These are phyloP conservation scores for Catostylus mosaicus DNA, from an alignment of 30 jellyfish, hydroid and myxozoan genomes.

Conservation along the genomic window DNA sequence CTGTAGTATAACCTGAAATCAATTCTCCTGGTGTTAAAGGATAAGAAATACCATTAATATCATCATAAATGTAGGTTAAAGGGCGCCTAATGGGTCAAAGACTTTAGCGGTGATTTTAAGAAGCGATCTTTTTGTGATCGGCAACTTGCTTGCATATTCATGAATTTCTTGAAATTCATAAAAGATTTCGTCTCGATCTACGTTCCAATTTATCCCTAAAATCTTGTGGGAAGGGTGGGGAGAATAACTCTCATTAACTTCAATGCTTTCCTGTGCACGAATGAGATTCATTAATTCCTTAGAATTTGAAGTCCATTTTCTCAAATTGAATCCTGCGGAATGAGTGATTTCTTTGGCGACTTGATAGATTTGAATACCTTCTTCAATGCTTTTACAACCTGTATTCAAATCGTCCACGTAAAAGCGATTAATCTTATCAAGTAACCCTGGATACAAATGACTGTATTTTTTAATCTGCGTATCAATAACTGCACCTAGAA, in stretches of 20 bases:
- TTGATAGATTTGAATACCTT: slow-evolving; percentile 15
- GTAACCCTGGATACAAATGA: not conserved
- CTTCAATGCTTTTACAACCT: not conserved
- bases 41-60: not conserved
- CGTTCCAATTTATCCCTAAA: slow-evolving; percentile 28
- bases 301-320: slow-evolving; percentile 30
- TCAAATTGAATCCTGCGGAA: slow-evolving; percentile 17
- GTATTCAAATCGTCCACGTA: slow-evolving; percentile 20
- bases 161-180: too few relatives aligned
- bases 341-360: slow-evolving; percentile 30
- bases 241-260: not conserved
- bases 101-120: slow-evolving; percentile 47
- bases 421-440: not conserved
- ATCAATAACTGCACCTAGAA: slow-evolving; percentile 17
- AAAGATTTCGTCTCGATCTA: slow-evolving; percentile 5
- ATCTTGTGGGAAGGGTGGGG: not conserved
- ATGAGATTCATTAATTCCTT: not conserved
- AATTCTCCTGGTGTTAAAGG: slow-evolving; percentile 37
- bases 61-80: not conserved
- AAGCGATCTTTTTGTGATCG: too few relatives aligned
- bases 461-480: not conserved
- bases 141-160: too few relatives aligned
- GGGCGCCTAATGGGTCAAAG: slow-evolving; percentile 15
- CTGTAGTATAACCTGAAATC: slow-evolving; percentile 18
- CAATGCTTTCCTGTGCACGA: not conserved